These are phyloP conservation scores for Kryptopterus vitreolus DNA, from an alignment of 2,797 vertebrate genomes.

Conservation along the genomic window DNA sequence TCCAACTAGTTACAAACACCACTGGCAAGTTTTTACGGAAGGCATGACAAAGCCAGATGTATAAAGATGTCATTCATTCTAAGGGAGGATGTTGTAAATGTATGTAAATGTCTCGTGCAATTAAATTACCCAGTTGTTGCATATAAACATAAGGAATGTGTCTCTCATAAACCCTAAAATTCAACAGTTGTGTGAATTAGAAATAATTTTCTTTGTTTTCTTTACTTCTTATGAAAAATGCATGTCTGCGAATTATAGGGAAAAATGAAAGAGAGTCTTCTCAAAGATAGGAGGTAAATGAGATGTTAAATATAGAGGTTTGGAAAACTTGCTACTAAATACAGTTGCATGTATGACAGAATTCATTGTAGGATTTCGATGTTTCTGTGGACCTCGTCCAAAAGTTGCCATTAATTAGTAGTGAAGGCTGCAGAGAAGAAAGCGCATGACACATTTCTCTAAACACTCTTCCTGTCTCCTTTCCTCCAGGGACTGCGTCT, in stretches of 20 bases:
- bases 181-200: neutral
- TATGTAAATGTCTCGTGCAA: too few species aligned
- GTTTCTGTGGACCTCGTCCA: slow-evolving; percentile 36
- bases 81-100: too few species aligned
- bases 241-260: neutral
- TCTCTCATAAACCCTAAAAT: too few species aligned
- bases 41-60: too few species aligned
- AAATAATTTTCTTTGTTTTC: neutral
- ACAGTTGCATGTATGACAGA: neutral
- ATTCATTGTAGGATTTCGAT: neutral
- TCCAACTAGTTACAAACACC: too few species aligned
- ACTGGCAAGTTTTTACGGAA: too few species aligned
- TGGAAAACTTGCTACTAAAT: slow-evolving; percentile 17
- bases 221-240: neutral
- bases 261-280: neutral
- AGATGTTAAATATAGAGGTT: slow-evolving; percentile 12
- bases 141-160: too few species aligned
- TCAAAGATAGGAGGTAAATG: neutral
- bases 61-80: too few species aligned
- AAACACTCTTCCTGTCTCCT: slow-evolving; percentile 37
- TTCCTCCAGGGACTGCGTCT: slow-evolving; percentile 73
- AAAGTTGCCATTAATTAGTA: slow-evolving; percentile 42
- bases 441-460: slow-evolving; percentile 28
- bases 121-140: too few species aligned
- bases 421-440: slow-evolving; percentile 29